These are phyloP conservation scores for Plemyria rubiginata DNA, from an alignment of 2,888 invertebrate genomes.

Conservation along the genomic window DNA sequence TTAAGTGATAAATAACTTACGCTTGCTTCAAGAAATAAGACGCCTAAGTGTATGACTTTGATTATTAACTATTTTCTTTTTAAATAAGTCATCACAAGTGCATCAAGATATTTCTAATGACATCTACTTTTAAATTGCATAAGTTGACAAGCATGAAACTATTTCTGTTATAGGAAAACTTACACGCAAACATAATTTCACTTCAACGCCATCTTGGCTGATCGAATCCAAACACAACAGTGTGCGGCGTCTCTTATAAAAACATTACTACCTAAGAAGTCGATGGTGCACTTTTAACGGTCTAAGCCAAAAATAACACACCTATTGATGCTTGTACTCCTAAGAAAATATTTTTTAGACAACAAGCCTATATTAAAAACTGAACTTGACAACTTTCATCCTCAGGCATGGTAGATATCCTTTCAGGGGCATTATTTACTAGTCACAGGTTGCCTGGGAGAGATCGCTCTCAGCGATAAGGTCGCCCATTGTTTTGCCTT, in stretches of 20 bases:
- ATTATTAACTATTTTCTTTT: not conserved
- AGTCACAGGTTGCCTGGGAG: no score
- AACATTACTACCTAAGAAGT: slow-evolving; percentile 55
- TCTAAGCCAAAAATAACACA: slow-evolving; percentile 57
- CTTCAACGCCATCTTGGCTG: slow-evolving; percentile 43
- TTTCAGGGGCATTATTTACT: no score
- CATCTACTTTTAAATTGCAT: not conserved
- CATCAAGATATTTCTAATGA: not conserved
- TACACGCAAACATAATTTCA: slow-evolving; percentile 19
- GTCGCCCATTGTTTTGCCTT: no score
- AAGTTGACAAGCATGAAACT: not conserved
- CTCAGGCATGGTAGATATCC: no score
- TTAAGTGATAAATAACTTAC: slow-evolving; percentile 22
- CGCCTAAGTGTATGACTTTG: not conserved
- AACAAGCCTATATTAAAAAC: slow-evolving; percentile 24
- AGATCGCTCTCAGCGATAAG: no score
- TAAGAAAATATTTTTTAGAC: slow-evolving; percentile 47
- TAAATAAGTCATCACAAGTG: not conserved
- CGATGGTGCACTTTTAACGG: slow-evolving; percentile 53
- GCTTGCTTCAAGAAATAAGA: not conserved
- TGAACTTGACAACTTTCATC: no score
- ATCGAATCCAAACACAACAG: slow-evolving; percentile 66
- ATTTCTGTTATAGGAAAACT: not conserved
- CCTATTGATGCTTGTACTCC: slow-evolving; percentile 48
- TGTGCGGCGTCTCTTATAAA: slow-evolving; percentile 59